Base-by-base conservation (phyloP, 2,888 invertebrate genomes). In the Melanostoma scalare region DNA sequence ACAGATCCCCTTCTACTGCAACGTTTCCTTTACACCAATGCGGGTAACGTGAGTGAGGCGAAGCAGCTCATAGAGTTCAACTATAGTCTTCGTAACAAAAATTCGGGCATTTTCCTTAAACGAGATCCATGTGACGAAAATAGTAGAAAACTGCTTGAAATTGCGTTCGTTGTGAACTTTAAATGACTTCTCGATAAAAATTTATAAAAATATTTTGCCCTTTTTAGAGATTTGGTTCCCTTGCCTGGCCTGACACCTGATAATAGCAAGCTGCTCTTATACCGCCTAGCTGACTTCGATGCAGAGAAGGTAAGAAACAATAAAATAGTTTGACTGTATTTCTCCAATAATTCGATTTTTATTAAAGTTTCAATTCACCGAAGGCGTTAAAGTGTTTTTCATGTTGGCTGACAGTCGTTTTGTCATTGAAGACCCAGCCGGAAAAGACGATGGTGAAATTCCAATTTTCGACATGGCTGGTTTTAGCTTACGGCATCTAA, bases 381-480 rank as follows among this genome's bases (percentile, higher is more conserved):
- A 94, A 86, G 93, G 93, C 1, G 92, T 94, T 56, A 95, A 94
- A 90, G 93, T 94, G 0, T 95, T 95, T 92, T 95, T 95, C 90
- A 94, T 95, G 93, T 90, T 95, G 55, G 94, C 94, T 4, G 95
- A 95, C 88, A 93, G 94, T 31, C 92, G 95, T 79, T 92, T 95
- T 86, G 89, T 91, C 10, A 90, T 90, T 3, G 87, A 88, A 69
- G 86, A 87, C 6, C 94, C 94, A 20, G 92, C 92, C 1, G 93
- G 93, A 44, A 92, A 94, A 58, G 92, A 94, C 0, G 92, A 93
- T 0, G 95, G 95, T 0, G 95, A 95, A 88, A 92, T 95, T 63
- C 95, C 95, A 0, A 94, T 95, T 58, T 95, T 95, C 86, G 95
- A 95, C 89, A 94, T 95, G 89, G 92, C 93, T 0, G 94, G 94